Conservation (phyloP, 2,888 invertebrate species). For the Sipha maydis region DNA sequence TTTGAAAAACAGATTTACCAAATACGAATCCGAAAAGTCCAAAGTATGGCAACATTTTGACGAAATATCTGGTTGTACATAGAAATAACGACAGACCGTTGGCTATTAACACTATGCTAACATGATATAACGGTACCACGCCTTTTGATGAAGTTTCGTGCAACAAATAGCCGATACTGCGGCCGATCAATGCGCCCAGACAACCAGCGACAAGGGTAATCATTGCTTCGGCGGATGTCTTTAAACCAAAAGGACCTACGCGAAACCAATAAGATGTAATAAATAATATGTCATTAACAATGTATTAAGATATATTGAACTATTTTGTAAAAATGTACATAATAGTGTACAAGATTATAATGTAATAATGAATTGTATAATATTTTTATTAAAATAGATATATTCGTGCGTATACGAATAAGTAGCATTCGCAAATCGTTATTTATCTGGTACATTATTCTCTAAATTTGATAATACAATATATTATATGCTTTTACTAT, state of each 20-base stretch:
- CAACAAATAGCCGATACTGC: constrained; percentile 15
- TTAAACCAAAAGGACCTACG: neutral
- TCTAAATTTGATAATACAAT: neutral
- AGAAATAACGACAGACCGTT: constrained; percentile 25
- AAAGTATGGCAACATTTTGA: constrained; percentile 5
- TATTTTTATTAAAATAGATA: too few relatives aligned
- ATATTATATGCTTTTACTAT: neutral
- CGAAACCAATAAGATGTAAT: neutral
- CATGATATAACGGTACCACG: neutral
- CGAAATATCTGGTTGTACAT: neutral
- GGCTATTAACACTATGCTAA: constrained; percentile 9
- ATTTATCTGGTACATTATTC: neutral
- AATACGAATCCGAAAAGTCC: constrained; percentile 32
- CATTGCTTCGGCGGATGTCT: constrained; percentile 33
- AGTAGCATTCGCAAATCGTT: neutral
- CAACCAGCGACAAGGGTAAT: constrained; percentile 37
- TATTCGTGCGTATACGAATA: neutral
- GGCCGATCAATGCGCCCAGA: constrained; percentile 1
- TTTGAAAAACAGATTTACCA: constrained; percentile 7
- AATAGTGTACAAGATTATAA: too few relatives aligned
- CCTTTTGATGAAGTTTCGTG: constrained; percentile 9
- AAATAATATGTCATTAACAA: too few relatives aligned
- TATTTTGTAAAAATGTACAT: too few relatives aligned
- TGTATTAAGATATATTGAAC: too few relatives aligned
- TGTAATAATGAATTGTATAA: too few relatives aligned